A percentile compares a stretch with the other conserved stretches of the same genome.
These are phyloP conservation scores for Steinernema feltiae DNA, from an alignment of 1,140 invertebrate genomes.

Conservation along the genomic window DNA sequence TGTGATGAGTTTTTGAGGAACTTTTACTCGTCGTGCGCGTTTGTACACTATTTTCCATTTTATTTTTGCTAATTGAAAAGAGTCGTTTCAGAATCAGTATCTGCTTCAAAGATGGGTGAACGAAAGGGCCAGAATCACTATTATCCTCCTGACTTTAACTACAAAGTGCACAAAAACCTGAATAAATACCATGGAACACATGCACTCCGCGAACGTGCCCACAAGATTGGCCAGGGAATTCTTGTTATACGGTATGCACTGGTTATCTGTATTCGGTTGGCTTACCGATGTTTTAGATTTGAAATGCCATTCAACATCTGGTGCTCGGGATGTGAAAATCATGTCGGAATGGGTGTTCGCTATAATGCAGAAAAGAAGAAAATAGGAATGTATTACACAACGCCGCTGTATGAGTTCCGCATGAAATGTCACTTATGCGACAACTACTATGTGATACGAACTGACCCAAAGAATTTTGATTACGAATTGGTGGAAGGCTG, in stretches of 20 bases:
- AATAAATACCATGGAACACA: slow-evolving; percentile 88
- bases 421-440: slow-evolving; percentile 98
- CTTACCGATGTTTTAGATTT: slow-evolving; percentile 66
- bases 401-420: slow-evolving; percentile 91
- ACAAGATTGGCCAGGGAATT: slow-evolving; percentile 89
- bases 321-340: slow-evolving; percentile 94
- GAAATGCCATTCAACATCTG: slow-evolving; percentile 99
- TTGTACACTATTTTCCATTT: too few species aligned
- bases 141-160: slow-evolving; percentile 97
- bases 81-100: neutral
- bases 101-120: slow-evolving; percentile 75
- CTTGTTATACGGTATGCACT: slow-evolving; percentile 76
- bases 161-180: slow-evolving; percentile 74
- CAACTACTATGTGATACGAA: slow-evolving; percentile 97
- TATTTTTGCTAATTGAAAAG: too few species aligned
- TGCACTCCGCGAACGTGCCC: slow-evolving; percentile 85
- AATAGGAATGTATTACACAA: slow-evolving; percentile 95
- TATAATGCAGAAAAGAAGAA: slow-evolving; percentile 99
- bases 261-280: neutral
- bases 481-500: slow-evolving; percentile 92
- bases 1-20: too few species aligned
- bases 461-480: slow-evolving; percentile 95
- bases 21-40: neutral
- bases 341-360: slow-evolving; percentile 94
- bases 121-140: slow-evolving; percentile 94